Evolutionary conservation across 2,113 vertebrate species (phyloP), one percentile per base, ranked within the genome.

Genomic region (Cromileptes altivelis): DNA sequence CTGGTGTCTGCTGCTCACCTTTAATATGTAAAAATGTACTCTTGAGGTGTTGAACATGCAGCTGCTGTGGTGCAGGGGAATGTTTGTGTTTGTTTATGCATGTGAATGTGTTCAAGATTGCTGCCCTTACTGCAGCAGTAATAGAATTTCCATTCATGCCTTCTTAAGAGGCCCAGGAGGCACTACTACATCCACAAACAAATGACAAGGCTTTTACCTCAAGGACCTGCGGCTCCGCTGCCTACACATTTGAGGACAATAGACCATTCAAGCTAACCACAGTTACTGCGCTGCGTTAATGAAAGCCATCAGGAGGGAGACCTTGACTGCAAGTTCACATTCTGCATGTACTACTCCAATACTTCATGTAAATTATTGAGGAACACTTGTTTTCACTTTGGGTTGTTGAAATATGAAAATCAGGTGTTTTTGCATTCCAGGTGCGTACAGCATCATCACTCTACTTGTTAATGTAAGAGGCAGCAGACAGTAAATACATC

Each of bases 121-220:
- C 77, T 74, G 45, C 65, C 42, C 19, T 40, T 25, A 47, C 65
- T 74, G 49, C 61, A 50, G 78, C 57, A 58, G 25, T 45, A 68
- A 79, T 47, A 65, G 4, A 78, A 23, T 86, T 70, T 89, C 33
- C 45, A 75, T 85, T 68, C 55, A 37, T 71, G 47, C 12, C 30
- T 78, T 71, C 75, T 62, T 14, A 50, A 62, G 33, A 82, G 71
- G 17, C 27, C 37, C 25, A 42, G 2, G 27, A 86, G 25, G 47
- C 53, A 47, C 27, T 5, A 9, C 75, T 63, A 18, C 47, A 42
- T 17, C 67, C 70, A 71, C 73, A 75, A 63, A 87, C 25, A 75
- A 76, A 52, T 33, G 47, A 83, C 61, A 84, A 61, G 72, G 65
- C 37, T 83, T 18, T 75, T 40, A 21, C 40, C 53, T 75, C 58